Conservation (phyloP, 2,888 invertebrate genomes). For the Galerucella calmariensis region DNA sequence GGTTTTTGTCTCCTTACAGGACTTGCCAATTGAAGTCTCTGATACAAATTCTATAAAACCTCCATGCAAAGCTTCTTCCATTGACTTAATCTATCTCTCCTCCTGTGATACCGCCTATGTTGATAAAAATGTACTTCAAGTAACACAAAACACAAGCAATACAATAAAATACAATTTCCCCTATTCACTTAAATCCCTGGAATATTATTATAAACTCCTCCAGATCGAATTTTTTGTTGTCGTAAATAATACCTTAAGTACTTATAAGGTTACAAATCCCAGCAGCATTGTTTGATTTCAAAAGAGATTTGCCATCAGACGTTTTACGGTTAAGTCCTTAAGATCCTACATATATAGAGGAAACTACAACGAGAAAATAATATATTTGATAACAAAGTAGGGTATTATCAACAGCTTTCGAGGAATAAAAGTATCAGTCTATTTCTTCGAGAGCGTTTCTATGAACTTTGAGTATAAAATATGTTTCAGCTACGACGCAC, state of each 20-base stretch:
- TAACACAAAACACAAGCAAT: background rate
- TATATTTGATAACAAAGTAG: background rate
- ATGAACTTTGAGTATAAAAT: background rate
- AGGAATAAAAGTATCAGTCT: background rate
- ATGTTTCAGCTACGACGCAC: background rate
- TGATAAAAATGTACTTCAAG: background rate
- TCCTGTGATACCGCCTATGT: background rate
- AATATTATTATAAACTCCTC: background rate
- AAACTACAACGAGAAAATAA: conserved; percentile 1
- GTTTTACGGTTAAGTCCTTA: background rate
- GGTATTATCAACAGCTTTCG: background rate
- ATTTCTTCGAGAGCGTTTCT: background rate
- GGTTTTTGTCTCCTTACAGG: no score
- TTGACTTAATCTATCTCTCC: background rate
- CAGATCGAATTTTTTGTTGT: background rate
- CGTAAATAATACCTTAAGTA: conserved; percentile 5
- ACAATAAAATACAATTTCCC: background rate
- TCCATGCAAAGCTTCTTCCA: background rate
- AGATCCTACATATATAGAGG: background rate
- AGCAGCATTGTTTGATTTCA: conserved; percentile 1
- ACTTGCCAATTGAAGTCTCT: no score
- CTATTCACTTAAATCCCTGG: background rate
- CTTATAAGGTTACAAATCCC: conserved; percentile 6
- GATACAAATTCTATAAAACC: background rate
- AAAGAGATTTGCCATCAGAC: background rate